Evolutionary conservation across 2,888 invertebrate species (phyloP), one percentile per base, ranked within the genome.

Genomic region (Platypus cylindrus): DNA sequence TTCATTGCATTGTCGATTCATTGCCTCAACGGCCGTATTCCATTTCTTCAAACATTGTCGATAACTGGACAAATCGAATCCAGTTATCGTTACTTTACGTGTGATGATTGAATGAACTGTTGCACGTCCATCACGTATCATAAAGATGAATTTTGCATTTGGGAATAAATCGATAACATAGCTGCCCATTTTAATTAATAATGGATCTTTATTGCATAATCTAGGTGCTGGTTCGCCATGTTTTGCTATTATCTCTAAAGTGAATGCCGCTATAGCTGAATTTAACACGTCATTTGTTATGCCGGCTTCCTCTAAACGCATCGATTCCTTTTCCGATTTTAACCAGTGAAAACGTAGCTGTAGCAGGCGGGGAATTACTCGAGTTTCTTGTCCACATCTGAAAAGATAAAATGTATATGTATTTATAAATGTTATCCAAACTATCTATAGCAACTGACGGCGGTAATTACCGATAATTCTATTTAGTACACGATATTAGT

Each of bases 81-180:
- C 50, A 16, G 51, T 49, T 18, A 49, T 49, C 12, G 49, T 49
- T 53, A 85, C 87, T 75, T 93, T 89, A 51, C 97, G 32, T n/a
- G 87, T 84, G 57, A 98, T 95, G 60, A 98, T 94, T 44, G 95
- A 97, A 68, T 98, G 95, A 42, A 95, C 95, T 15, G 95, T 94
- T 42, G 97, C 98, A 44, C 98, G 76, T 16, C 97, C 97, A 63
- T 98, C 98, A 44, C 98, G 79, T 51, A 97, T 81, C 93, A 97
- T 94, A 64, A 97, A 87, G 51, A 98, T 72, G 66, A 94, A 98
- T 66, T 95, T 95, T 38, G 94, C 84, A 59, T 93, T 91, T 28
- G 98, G 97, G 66, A 98, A 99, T 41, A 98, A 70, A 58, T 89
- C 84, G 44, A 86, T 75, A 51, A 99, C 80, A 63, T 90, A 97